Evolutionary conservation across 2,888 invertebrate genomes (phyloP).

Genomic region (Mongoloraphidia duomilia): DNA sequence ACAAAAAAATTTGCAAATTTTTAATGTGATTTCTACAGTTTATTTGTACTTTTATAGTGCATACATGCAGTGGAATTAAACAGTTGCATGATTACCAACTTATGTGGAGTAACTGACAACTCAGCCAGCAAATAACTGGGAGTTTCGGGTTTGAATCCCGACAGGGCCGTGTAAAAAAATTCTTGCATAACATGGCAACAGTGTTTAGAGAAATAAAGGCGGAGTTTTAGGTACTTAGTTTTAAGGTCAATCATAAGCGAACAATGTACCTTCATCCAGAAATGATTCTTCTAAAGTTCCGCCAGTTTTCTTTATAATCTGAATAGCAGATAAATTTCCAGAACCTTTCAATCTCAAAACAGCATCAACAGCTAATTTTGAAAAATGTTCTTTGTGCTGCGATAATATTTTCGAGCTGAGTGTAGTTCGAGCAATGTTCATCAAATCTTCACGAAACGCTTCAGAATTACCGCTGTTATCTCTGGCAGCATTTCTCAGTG

Average conservation of each 20-base stretch:
- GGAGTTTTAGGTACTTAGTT: too few relatives aligned
- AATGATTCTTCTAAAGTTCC: constrained; percentile 90
- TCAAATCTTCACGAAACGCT: constrained; percentile 70
- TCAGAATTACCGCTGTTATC: constrained; percentile 71
- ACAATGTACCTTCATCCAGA: constrained; percentile 60
- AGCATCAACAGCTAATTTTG: constrained; percentile 90
- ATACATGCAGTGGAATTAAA: too few relatives aligned
- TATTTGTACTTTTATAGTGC: too few relatives aligned
- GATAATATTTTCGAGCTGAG: constrained; percentile 95
- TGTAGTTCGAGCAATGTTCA: constrained; percentile 96
- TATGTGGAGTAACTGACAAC: too few relatives aligned
- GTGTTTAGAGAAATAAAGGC: too few relatives aligned
- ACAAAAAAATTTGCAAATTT: too few relatives aligned
- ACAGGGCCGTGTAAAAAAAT: too few relatives aligned
- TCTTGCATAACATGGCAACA: too few relatives aligned
- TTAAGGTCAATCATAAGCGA: constrained; percentile 13
- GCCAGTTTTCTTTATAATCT: constrained; percentile 94
- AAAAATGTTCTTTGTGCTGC: constrained; percentile 94
- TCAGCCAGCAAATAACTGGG: too few relatives aligned
- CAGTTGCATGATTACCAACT: too few relatives aligned
- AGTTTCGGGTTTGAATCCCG: too few relatives aligned
- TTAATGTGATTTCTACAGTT: too few relatives aligned
- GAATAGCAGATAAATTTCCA: constrained; percentile 89
- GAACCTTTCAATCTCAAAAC: constrained; percentile 89
- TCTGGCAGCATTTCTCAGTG: constrained; percentile 60